phyloP scores from a whole-genome alignment of 2,113 vertebrate species.

The Oriolus oriolus region DNA sequence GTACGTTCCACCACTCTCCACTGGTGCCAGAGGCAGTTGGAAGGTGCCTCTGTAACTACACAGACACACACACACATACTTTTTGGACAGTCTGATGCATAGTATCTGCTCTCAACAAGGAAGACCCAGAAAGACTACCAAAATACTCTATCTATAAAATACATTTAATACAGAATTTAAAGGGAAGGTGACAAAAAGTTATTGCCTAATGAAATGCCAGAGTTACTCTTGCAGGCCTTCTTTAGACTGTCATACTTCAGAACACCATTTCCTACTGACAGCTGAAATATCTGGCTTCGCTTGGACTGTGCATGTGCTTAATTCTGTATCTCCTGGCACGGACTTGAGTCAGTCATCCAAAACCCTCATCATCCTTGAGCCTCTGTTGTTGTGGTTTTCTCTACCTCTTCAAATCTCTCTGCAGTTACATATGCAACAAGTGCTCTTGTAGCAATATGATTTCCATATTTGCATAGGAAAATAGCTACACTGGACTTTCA shows the following conservation, averaged over 20 bases:
- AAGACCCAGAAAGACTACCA: not conserved
- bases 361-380: not conserved
- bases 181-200: not conserved
- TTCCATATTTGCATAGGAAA: not conserved
- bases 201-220: not conserved
- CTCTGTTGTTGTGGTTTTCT: not conserved
- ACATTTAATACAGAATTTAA: not conserved
- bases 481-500: not conserved
- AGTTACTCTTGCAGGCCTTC: not conserved
- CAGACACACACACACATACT: not conserved
- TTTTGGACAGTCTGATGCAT: not conserved
- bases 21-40: not conserved
- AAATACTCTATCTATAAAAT: not conserved
- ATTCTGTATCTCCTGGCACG: rapidly evolving
- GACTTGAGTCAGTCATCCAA: not conserved
- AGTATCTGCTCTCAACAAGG: not conserved
- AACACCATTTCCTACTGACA: not conserved
- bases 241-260: not conserved
- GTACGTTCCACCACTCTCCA: not conserved
- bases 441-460: not conserved
- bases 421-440: not conserved
- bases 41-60: not conserved
- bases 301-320: not conserved
- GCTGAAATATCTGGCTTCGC: not conserved
- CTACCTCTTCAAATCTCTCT: not conserved